Evolutionary conservation across 1,140 invertebrate species (phyloP), one percentile per base, ranked within the genome.

Genomic region (Philaenus spumarius): DNA sequence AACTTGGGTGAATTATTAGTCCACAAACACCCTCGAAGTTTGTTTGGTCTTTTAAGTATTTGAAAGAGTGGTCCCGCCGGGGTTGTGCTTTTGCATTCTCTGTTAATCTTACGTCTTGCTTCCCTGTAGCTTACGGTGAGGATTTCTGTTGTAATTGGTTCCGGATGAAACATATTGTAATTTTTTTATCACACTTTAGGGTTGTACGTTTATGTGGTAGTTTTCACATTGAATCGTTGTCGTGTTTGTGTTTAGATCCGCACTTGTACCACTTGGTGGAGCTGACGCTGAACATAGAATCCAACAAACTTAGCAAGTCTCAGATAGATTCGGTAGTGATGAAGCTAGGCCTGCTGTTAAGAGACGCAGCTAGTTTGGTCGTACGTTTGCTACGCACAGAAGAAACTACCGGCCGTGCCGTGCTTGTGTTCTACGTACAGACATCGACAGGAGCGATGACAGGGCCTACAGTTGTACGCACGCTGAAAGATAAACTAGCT

Each of bases 231-330:
- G n/a, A n/a, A n/a, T n/a, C n/a, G n/a, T n/a, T n/a, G n/a, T 37
- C 58, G 50, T 43, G 67, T 71, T n/a, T 46, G 1, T 35, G 23
- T 4, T 14, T 65, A 68, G 89, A 92, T 75, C 82, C 84, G 0
- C 76, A 87, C 65, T 72, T 88, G 22, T 73, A 82, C 64, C 81
- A 91, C 72, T 74, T 93, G 42, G 80, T 95, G 5, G 89, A 94
- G 74, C 72, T 95, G 64, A 85, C 85, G 0, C 72, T 95, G 5
- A 85, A 87, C 59, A 81, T 84, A 26, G 81, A 82, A 42, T 81
- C 86, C 19, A 42, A 40, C 3, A 35, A 59, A 15, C 81, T 93
- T 66, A 89, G 84, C 0, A 80, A 87, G 68, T 80, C 81, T 1
- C 86, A 93, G 66, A 81, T 89, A 65, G 78, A 84, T 67, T 86